Conservation (phyloP, 2,113 vertebrate genomes). For the Ibidorhyncha struthersii region DNA sequence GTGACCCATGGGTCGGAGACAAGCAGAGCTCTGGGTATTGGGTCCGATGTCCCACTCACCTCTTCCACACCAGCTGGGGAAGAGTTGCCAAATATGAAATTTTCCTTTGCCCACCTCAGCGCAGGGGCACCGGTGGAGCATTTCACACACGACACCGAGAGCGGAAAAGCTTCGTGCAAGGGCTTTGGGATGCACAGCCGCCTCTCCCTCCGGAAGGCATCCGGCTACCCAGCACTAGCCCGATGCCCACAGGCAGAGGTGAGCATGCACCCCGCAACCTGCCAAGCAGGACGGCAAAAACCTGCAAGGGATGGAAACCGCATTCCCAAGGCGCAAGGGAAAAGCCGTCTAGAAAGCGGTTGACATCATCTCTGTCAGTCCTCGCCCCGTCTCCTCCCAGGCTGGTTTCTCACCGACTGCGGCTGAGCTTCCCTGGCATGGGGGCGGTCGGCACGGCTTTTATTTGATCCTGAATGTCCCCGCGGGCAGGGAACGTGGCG, state of each 20-base stretch:
- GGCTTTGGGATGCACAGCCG: not conserved
- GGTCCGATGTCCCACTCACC: not conserved
- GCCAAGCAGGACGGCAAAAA: not conserved
- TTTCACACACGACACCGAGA: not conserved
- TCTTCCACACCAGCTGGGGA: not conserved
- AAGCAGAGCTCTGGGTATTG: not conserved
- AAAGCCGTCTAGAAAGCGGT: not conserved
- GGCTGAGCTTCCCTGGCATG: not conserved
- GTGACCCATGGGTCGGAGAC: not conserved
- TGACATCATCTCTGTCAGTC: not conserved
- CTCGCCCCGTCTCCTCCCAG: not conserved
- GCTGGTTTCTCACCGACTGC: not conserved
- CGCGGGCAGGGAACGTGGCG: not conserved
- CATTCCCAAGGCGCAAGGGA: not conserved
- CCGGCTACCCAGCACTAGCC: not conserved
- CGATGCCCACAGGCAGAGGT: not conserved
- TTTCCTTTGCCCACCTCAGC: not conserved
- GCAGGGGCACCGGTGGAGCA: rapidly evolving
- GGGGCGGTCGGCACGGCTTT: not conserved
- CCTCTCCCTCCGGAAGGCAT: not conserved
- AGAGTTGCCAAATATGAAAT: not conserved
- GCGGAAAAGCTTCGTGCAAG: not conserved
- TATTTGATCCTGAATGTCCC: not conserved
- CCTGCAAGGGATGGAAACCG: not conserved
- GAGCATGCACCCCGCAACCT: not conserved